phyloP scores from a whole-genome alignment of 2,113 vertebrate species.

The Carlito syrichta region DNA sequence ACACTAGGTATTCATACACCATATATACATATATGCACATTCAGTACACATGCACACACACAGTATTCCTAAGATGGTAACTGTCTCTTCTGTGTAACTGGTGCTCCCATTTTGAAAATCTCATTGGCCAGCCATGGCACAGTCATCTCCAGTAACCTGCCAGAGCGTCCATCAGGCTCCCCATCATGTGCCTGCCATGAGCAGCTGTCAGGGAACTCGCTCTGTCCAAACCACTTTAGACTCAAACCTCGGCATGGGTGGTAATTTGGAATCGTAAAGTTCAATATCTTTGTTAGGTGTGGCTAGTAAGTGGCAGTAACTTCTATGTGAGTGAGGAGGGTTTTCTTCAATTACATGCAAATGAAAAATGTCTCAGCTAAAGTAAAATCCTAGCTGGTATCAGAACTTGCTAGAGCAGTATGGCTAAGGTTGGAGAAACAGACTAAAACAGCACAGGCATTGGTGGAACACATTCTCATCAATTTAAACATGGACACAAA shows the following conservation, averaged over 20 bases:
- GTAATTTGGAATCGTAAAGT: not conserved
- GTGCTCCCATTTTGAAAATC: not conserved
- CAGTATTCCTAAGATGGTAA: too few species aligned
- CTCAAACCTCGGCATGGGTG: too few species aligned
- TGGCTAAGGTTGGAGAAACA: not conserved
- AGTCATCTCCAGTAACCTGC: not conserved
- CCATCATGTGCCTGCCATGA: accelerated
- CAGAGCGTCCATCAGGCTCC: not conserved
- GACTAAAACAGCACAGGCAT: accelerated
- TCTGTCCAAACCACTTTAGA: not conserved
- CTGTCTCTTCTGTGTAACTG: not conserved
- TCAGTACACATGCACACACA: accelerated
- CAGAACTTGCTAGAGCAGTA: not conserved
- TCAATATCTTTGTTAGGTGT: not conserved
- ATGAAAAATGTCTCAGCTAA: not conserved
- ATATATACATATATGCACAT: not conserved
- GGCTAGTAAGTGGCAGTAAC: not conserved
- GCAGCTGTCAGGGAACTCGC: not conserved
- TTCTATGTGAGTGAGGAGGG: not conserved
- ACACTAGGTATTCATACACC: not conserved
- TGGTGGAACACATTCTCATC: accelerated
- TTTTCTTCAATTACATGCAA: not conserved
- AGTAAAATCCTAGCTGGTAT: not conserved
- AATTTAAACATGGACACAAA: not conserved
- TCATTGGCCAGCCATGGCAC: not conserved